These are phyloP conservation scores for Lagocephalus sceleratus DNA, from an alignment of 2,797 vertebrate species.

Conservation along the genomic window DNA sequence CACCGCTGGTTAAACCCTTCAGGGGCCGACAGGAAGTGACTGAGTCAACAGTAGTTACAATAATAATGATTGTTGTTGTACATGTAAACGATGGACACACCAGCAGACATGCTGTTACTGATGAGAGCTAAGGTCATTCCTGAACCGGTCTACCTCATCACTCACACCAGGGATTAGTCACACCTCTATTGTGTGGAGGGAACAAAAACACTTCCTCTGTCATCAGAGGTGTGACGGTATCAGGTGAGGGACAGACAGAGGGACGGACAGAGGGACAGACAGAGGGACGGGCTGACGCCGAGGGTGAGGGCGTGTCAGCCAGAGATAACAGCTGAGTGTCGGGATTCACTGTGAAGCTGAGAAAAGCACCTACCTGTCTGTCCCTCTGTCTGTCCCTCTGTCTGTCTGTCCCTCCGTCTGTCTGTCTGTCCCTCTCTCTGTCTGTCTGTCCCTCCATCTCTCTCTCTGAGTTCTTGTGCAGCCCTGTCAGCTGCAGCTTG, in stretches of 20 bases:
- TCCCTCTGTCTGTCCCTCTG: constrained; percentile 2
- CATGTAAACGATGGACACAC: too few relatives aligned
- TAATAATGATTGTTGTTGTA: too few relatives aligned
- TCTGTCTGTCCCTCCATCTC: too few relatives aligned
- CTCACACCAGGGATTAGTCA: constrained; percentile 2
- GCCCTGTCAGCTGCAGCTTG: constrained; percentile 27
- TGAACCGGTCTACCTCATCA: background rate
- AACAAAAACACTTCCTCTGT: constrained; percentile 19
- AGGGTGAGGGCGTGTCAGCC: constrained; percentile 5
- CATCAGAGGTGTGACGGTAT: constrained; percentile 21
- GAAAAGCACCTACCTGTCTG: constrained; percentile 35
- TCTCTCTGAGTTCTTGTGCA: too few relatives aligned
- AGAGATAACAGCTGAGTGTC: constrained; percentile 1
- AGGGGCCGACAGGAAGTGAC: background rate
- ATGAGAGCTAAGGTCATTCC: too few relatives aligned
- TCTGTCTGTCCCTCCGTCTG: too few relatives aligned
- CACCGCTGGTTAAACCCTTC: too few relatives aligned
- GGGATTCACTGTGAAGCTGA: constrained; percentile 5
- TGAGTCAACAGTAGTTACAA: too few relatives aligned
- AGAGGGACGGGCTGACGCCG: constrained; percentile 2
- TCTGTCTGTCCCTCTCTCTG: constrained; percentile 9
- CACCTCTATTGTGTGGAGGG: constrained; percentile 9
- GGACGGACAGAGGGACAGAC: background rate
- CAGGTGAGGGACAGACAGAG: constrained; percentile 3
- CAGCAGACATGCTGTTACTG: too few relatives aligned